Evolutionary conservation across 2,113 vertebrate species (phyloP).

Genomic region (Oostethus manadensis): DNA sequence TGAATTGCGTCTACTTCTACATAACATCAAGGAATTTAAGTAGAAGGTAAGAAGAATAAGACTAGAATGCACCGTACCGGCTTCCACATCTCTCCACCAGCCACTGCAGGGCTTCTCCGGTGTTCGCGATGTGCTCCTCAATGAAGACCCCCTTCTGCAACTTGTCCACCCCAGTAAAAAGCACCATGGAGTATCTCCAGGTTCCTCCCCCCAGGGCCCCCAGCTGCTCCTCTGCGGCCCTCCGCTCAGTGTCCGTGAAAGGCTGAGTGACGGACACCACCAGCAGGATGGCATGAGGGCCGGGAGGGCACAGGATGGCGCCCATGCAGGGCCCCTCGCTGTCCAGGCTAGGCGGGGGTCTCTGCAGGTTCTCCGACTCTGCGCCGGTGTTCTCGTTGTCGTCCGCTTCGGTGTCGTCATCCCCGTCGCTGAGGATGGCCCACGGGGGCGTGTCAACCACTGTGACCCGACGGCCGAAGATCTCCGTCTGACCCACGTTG

Average conservation of each 20-base stretch:
- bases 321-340: slow-evolving; percentile 68
- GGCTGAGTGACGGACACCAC: slow-evolving; percentile 64
- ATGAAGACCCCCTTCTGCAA: slow-evolving; percentile 63
- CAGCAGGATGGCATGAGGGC: slow-evolving; percentile 69
- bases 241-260: slow-evolving; percentile 61
- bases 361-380: slow-evolving; percentile 32
- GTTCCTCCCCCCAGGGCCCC: slow-evolving; percentile 64
- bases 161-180: slow-evolving; percentile 68
- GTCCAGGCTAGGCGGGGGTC: slow-evolving; percentile 47
- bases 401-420: slow-evolving; percentile 15
- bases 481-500: slow-evolving; percentile 63
- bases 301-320: slow-evolving; percentile 68
- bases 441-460: slow-evolving; percentile 66
- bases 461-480: slow-evolving; percentile 57
- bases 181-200: slow-evolving; percentile 71
- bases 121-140: slow-evolving; percentile 70
- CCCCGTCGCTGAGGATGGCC: slow-evolving; percentile 30
- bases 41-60: neutral
- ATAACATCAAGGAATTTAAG: too few species aligned
- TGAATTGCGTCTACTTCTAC: too few species aligned
- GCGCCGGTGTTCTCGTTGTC: slow-evolving; percentile 30
- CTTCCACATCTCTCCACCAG: slow-evolving; percentile 71
- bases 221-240: slow-evolving; percentile 62
- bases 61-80: slow-evolving; percentile 45
- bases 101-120: slow-evolving; percentile 67